Evolutionary conservation across 2,113 vertebrate species (phyloP).

Genomic region (Chrysochloris asiatica): DNA sequence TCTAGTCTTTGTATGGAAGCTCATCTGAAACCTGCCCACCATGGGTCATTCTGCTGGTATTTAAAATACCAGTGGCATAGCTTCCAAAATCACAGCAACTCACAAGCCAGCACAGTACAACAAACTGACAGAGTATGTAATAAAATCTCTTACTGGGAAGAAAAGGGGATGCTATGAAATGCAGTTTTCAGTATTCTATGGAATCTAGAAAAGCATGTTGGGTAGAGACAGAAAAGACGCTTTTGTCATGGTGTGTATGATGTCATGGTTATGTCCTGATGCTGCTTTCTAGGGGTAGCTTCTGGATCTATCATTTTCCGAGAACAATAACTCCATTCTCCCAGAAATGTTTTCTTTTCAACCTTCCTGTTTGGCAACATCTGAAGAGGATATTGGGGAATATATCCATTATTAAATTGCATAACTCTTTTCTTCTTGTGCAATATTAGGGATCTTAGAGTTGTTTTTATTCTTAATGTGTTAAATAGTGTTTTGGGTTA

Average conservation of each 20-base stretch:
- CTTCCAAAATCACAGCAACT: too few species aligned
- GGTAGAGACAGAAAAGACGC: neutral
- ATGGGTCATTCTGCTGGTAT: too few species aligned
- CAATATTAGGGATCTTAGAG: neutral
- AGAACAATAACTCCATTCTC: neutral
- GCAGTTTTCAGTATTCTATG: neutral
- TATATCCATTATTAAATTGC: neutral
- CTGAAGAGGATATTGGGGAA: neutral
- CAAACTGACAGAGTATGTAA: too few species aligned
- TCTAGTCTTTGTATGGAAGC: too few species aligned
- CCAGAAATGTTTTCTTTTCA: neutral
- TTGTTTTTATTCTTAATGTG: neutral
- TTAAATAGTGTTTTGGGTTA: neutral
- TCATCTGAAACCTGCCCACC: too few species aligned
- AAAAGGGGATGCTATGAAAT: neutral
- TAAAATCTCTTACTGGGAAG: neutral
- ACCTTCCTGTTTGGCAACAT: neutral
- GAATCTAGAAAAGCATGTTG: neutral
- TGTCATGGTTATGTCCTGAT: neutral
- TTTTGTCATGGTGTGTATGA: neutral
- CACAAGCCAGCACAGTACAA: too few species aligned
- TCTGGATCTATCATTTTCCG: neutral
- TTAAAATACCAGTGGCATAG: too few species aligned
- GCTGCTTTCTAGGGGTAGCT: neutral
- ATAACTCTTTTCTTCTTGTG: neutral